phyloP scores from a whole-genome alignment of 1,140 invertebrate genomes.

The Pseudobourletiella spinata region DNA sequence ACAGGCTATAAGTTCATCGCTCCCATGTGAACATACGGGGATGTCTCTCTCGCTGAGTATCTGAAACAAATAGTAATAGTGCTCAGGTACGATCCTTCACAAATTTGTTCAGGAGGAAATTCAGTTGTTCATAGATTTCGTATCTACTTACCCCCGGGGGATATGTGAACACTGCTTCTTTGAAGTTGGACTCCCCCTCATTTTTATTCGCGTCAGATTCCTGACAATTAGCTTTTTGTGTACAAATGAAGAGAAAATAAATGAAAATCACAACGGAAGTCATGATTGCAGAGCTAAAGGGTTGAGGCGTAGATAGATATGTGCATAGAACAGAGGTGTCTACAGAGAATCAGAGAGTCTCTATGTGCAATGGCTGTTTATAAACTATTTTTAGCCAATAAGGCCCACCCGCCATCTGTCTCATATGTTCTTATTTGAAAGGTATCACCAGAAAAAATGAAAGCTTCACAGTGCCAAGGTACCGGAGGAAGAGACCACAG shows the following conservation, averaged over 20 bases:
- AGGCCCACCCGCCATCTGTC: too few species aligned
- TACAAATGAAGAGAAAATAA: neutral
- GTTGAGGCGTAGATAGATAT: too few species aligned
- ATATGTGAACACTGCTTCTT: conserved; percentile 18
- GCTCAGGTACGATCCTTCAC: too few species aligned
- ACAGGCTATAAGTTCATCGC: conserved; percentile 40
- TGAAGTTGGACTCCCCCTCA: conserved; percentile 10
- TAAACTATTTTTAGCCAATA: too few species aligned
- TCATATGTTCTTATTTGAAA: too few species aligned
- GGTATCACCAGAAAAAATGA: too few species aligned
- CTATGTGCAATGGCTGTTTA: too few species aligned
- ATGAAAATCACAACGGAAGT: neutral
- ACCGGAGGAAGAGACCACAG: too few species aligned
- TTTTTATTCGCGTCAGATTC: conserved; percentile 3
- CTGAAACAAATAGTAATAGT: conserved; percentile 40
- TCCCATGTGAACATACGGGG: conserved; percentile 40
- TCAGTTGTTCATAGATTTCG: neutral
- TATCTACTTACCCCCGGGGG: conserved; percentile 9
- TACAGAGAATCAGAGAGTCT: too few species aligned
- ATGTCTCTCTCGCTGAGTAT: conserved; percentile 47
- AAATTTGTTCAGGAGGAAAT: neutral
- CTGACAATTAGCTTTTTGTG: neutral
- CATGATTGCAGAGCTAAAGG: neutral
- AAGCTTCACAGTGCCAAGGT: too few species aligned
- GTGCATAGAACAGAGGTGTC: too few species aligned